Conservation (phyloP, 2,113 vertebrate genomes). For the Rattus rattus region DNA sequence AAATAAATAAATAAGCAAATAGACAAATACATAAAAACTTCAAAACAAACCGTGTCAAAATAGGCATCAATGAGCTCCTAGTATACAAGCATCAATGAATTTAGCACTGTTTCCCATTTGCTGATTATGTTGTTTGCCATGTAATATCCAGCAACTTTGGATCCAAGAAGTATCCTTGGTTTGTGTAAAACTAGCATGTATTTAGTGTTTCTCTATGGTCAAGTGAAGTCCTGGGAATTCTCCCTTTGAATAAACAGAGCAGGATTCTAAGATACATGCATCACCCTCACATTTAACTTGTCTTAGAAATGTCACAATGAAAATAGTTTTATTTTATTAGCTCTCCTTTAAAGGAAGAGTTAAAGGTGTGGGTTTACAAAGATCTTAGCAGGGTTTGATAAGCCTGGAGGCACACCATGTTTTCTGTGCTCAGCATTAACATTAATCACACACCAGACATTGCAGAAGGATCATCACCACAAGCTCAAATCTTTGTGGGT, state of each 20-base stretch:
- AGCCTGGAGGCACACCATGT: neutral
- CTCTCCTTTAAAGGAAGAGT: constrained; percentile 22
- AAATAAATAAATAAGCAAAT: neutral
- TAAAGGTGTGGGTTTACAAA: neutral
- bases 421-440: neutral
- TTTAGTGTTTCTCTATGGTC: neutral
- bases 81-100: neutral
- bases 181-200: neutral
- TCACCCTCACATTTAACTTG: neutral
- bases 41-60: neutral
- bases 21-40: neutral
- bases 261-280: constrained; percentile 2
- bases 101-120: neutral
- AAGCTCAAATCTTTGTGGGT: neutral
- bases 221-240: constrained; percentile 12
- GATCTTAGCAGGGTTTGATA: neutral
- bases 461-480: neutral
- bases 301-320: constrained; percentile 28
- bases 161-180: neutral
- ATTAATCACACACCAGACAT: neutral
- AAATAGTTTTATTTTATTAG: constrained; percentile 1
- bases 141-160: neutral
- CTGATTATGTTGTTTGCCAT: neutral
- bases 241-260: neutral
- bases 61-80: neutral